A percentile compares a stretch with the other conserved stretches of the same genome.
phyloP scores from a whole-genome alignment of 2,797 vertebrate genomes.

The Syndactyla subalaris region DNA sequence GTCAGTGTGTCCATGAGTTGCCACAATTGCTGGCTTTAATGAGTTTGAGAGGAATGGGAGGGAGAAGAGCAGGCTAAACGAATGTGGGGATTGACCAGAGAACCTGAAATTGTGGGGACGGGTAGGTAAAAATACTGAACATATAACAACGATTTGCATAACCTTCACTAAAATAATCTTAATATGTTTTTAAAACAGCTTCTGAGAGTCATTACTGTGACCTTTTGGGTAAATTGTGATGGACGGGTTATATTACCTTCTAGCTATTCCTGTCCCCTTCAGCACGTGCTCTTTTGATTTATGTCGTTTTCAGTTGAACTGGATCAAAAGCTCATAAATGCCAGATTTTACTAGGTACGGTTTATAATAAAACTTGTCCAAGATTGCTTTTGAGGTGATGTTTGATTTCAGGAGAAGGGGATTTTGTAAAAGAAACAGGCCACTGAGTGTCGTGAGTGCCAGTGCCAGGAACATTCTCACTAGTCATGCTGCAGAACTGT shows the following conservation, averaged over 20 bases:
- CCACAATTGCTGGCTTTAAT: background rate
- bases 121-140: background rate
- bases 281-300: background rate
- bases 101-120: background rate
- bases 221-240: constrained; percentile 21
- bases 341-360: background rate
- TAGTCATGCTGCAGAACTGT: constrained; percentile 46
- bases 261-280: constrained; percentile 12
- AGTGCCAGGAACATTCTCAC: constrained; percentile 46
- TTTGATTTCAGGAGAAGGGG: background rate
- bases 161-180: background rate
- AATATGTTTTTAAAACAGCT: constrained; percentile 22
- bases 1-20: background rate
- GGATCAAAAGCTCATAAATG: background rate
- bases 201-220: background rate
- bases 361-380: background rate
- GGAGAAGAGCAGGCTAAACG: background rate
- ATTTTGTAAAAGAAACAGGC: background rate
- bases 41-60: background rate
- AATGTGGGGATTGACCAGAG: background rate
- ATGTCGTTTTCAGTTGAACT: background rate
- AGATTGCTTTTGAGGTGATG: background rate
- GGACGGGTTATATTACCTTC: constrained; percentile 27
- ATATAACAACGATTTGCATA: background rate
- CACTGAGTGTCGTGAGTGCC: fast-evolving